Evolutionary conservation across 2,888 invertebrate genomes (phyloP).

Genomic region (Agelastica alni): DNA sequence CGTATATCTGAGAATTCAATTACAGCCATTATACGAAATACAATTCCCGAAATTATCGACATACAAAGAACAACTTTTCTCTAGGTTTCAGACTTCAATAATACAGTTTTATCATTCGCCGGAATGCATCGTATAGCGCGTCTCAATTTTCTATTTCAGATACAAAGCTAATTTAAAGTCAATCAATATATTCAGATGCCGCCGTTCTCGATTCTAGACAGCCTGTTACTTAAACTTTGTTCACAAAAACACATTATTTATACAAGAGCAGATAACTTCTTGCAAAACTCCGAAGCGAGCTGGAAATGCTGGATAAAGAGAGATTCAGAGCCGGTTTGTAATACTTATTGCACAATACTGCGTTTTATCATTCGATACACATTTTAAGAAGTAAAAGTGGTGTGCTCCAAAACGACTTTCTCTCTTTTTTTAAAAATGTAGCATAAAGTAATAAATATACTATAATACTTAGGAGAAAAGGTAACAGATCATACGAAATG

Average conservation of each 20-base stretch:
- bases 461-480: no score
- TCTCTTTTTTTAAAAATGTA: no score
- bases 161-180: constrained; percentile 23
- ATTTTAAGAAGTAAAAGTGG: no score
- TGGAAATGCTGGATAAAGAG: constrained; percentile 6
- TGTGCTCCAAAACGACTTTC: no score
- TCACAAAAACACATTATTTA: constrained; percentile 24
- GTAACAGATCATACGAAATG: no score
- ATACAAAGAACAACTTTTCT: constrained; percentile 14
- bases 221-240: constrained; percentile 22
- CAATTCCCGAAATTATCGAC: constrained; percentile 6
- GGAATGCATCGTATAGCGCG: constrained; percentile 2
- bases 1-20: constrained; percentile 9
- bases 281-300: constrained; percentile 13
- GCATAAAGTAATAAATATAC: no score
- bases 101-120: constrained; percentile 12
- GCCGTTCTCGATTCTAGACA: constrained; percentile 17
- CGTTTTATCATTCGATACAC: background rate
- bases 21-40: constrained; percentile 3
- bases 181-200: constrained; percentile 23
- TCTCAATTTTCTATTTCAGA: constrained; percentile 18
- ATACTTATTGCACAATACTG: background rate
- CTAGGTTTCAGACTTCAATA: constrained; percentile 12
- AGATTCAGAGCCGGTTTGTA: background rate
- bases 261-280: constrained; percentile 21